Evolutionary conservation across 2,113 vertebrate genomes (phyloP).

Genomic region (Camelus dromedarius): DNA sequence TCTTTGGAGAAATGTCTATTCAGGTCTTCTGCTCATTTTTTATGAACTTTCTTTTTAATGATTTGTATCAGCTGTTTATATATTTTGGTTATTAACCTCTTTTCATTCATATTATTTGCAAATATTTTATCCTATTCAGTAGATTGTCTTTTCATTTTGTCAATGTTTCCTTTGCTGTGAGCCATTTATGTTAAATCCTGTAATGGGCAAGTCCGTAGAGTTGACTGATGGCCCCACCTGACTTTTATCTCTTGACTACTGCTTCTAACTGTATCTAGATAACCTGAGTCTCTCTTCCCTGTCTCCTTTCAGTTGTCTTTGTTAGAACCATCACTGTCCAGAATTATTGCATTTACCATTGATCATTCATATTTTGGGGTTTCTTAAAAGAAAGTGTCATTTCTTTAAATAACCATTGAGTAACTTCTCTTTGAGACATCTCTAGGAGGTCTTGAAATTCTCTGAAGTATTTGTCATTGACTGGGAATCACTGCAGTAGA

Average conservation of each 20-base stretch:
- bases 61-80: background rate
- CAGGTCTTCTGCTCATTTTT: background rate
- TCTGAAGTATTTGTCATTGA: background rate
- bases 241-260: background rate
- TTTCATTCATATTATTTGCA: background rate
- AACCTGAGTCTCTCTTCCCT: background rate
- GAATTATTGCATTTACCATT: conserved; percentile 9
- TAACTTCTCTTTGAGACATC: background rate
- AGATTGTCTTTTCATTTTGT: background rate
- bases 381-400: conserved; percentile 19
- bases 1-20: background rate
- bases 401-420: conserved; percentile 1
- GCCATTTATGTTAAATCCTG: background rate
- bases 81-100: background rate
- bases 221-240: background rate
- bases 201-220: background rate
- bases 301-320: conserved; percentile 33
- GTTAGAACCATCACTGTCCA: background rate
- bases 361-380: background rate
- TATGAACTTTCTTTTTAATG: background rate
- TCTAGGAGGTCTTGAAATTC: background rate
- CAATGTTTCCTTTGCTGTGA: background rate
- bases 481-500: background rate
- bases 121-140: background rate
- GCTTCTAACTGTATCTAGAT: background rate